Conservation (phyloP, 2,888 invertebrate species). For the Brachylomia viminalis region DNA sequence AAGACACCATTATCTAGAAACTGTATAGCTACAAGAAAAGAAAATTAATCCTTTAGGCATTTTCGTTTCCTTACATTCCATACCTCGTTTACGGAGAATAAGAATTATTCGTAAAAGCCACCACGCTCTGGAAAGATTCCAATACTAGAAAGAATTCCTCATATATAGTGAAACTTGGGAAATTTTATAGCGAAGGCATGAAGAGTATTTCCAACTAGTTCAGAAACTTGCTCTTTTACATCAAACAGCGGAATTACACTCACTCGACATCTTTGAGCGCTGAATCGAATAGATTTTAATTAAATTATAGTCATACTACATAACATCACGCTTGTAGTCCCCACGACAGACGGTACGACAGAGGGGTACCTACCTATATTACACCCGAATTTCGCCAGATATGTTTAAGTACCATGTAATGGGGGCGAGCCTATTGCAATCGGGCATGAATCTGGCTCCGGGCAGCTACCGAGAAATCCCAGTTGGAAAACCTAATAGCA, state of each 20-base stretch:
- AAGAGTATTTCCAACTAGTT: slow-evolving; percentile 36
- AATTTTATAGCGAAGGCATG: slow-evolving; percentile 27
- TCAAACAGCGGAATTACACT: slow-evolving; percentile 2
- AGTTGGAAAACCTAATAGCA: no score
- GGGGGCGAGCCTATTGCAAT: no score
- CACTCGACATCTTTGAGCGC: not conserved
- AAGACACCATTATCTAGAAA: slow-evolving; percentile 11
- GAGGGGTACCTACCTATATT: not conserved
- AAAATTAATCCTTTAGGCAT: not conserved
- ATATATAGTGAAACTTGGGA: slow-evolving; percentile 39
- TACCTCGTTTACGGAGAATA: not conserved
- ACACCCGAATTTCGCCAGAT: not conserved
- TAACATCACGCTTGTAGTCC: not conserved
- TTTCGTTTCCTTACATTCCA: not conserved
- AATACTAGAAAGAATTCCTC: slow-evolving; percentile 45
- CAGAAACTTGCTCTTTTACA: slow-evolving; percentile 5
- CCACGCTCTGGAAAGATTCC: slow-evolving; percentile 40
- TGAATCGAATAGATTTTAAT: not conserved
- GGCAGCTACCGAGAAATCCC: no score
- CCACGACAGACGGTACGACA: no score
- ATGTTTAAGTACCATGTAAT: no score
- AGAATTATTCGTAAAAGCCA: not conserved
- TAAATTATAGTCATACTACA: not conserved
- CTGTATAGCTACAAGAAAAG: not conserved
- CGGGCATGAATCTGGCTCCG: no score